Evolutionary conservation across 2,113 vertebrate genomes (phyloP).

Genomic region (Tautogolabrus adspersus): DNA sequence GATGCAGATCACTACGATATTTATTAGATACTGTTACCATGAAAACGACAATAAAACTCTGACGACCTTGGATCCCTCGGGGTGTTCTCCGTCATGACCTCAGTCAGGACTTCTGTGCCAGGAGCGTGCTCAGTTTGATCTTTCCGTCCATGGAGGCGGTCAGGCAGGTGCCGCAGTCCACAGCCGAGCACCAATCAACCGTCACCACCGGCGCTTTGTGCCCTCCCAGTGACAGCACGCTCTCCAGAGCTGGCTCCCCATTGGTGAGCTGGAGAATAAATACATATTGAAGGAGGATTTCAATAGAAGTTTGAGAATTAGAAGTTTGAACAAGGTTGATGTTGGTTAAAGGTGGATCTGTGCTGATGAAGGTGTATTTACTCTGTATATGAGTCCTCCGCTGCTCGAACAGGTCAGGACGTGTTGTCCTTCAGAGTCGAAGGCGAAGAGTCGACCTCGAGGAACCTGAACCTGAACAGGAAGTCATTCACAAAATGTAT

Average conservation of each 20-base stretch:
- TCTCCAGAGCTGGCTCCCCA: conserved; percentile 88
- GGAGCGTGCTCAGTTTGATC: conserved; percentile 95
- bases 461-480: conserved; percentile 91
- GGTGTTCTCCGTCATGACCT: too few relatives aligned
- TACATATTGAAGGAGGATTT: too few relatives aligned
- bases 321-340: too few relatives aligned
- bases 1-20: not conserved
- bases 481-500: not conserved
- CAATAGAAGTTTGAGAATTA: too few relatives aligned
- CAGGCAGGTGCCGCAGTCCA: conserved; percentile 97
- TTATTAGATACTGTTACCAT: not conserved
- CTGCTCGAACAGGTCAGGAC: conserved; percentile 92
- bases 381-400: conserved; percentile 93
- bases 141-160: conserved; percentile 98
- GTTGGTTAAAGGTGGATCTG: too few relatives aligned
- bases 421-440: conserved; percentile 96
- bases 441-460: conserved; percentile 93
- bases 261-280: conserved; percentile 84
- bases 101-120: conserved; percentile 86
- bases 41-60: not conserved
- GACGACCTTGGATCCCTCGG: not conserved
- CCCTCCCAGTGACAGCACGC: conserved; percentile 90
- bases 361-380: conserved; percentile 59
- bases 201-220: conserved; percentile 97
- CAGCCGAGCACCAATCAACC: conserved; percentile 95